These are phyloP conservation scores for Vulpes lagopus DNA, from an alignment of 2,113 vertebrate genomes.

Conservation along the genomic window DNA sequence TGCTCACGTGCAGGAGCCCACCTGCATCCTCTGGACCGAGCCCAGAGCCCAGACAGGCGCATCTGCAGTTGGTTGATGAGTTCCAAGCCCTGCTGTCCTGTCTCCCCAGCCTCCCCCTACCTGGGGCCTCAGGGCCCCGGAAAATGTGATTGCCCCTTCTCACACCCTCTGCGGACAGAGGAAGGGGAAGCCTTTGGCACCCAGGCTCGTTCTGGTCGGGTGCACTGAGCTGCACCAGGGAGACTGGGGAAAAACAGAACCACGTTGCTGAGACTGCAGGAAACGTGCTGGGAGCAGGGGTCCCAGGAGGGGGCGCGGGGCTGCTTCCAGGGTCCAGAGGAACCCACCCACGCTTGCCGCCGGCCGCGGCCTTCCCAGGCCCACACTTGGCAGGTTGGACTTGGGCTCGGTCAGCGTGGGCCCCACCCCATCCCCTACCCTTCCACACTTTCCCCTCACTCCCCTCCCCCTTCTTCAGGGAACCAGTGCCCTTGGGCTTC, in stretches of 20 bases:
- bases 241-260: background rate
- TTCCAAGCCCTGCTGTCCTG: background rate
- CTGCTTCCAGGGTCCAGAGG: background rate
- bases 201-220: background rate
- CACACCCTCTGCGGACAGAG: background rate
- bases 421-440: background rate
- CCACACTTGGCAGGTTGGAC: background rate
- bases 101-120: background rate
- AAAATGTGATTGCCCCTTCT: background rate
- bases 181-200: background rate
- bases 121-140: rapidly evolving
- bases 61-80: background rate
- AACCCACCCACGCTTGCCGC: background rate
- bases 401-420: background rate
- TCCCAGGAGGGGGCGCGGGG: background rate
- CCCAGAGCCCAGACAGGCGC: background rate
- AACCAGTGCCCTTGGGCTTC: background rate
- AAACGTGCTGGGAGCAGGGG: background rate
- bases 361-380: background rate
- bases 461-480: background rate
- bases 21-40: rapidly evolving
- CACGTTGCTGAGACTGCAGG: background rate
- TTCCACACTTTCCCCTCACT: background rate
- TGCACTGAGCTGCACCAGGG: background rate
- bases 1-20: background rate